Evolutionary conservation across 2,797 vertebrate species (phyloP).

Genomic region (Spea hammondii): DNA sequence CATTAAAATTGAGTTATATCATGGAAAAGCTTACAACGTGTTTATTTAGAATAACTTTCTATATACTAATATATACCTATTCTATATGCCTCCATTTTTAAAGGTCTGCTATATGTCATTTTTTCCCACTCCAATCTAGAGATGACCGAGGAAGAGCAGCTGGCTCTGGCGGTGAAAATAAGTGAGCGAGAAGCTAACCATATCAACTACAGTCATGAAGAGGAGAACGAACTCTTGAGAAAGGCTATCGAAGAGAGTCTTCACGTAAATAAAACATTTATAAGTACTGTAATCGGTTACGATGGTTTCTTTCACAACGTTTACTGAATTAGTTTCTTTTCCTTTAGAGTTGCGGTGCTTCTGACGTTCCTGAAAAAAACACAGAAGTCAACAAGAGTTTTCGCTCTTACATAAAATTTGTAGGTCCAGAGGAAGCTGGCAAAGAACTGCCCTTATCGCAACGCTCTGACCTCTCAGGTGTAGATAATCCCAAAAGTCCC

Average conservation of each 20-base stretch:
- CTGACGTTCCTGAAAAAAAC: not conserved
- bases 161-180: constrained; percentile 85
- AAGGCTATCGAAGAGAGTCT: constrained; percentile 89
- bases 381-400: not conserved
- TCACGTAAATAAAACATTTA: constrained; percentile 69
- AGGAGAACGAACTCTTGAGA: constrained; percentile 83
- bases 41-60: too few species aligned
- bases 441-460: constrained; percentile 54
- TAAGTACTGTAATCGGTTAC: not conserved
- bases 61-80: too few species aligned
- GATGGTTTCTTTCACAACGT: too few species aligned
- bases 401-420: not conserved
- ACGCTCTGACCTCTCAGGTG: constrained; percentile 55
- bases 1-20: too few species aligned
- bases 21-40: too few species aligned
- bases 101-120: too few species aligned
- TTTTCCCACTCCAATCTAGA: constrained; percentile 64
- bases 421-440: not conserved
- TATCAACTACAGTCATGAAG: constrained; percentile 71
- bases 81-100: too few species aligned
- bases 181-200: constrained; percentile 85
- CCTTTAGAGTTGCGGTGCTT: constrained; percentile 24
- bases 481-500: constrained; percentile 57
- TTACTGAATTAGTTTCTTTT: not conserved
- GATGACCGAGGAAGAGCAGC: constrained; percentile 93